phyloP scores from a whole-genome alignment of 2,888 invertebrate genomes.

The Pharmacophagus antenor region DNA sequence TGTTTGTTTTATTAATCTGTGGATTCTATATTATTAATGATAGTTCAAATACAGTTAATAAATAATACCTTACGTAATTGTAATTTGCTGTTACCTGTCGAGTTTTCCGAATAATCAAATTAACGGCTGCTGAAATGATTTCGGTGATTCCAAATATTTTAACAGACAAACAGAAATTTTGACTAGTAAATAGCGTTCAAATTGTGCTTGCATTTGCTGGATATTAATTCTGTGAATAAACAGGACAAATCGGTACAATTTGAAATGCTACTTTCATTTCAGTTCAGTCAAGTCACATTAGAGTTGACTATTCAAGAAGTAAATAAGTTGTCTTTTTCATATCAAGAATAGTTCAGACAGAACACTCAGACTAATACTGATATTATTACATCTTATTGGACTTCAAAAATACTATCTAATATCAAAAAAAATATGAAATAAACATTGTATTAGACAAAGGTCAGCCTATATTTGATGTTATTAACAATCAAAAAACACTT shows the following conservation, averaged over 20 bases:
- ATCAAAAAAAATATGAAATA: neutral
- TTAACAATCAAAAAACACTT: no score
- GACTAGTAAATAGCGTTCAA: constrained; percentile 69
- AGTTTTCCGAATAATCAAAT: constrained; percentile 63
- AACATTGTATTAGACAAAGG: neutral
- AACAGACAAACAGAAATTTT: constrained; percentile 77
- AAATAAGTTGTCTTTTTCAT: neutral
- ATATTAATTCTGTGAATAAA: constrained; percentile 74
- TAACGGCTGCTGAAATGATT: constrained; percentile 72
- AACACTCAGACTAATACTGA: neutral
- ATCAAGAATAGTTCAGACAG: neutral
- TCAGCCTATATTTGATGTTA: neutral
- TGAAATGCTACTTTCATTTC: constrained; percentile 47
- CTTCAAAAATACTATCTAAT: neutral
- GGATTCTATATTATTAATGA: constrained; percentile 2
- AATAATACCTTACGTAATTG: constrained; percentile 43
- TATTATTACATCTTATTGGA: neutral
- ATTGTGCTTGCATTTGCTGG: constrained; percentile 72
- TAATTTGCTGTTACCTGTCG: constrained; percentile 53
- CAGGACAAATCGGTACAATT: constrained; percentile 57
- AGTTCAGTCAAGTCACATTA: constrained; percentile 33
- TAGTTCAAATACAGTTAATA: constrained; percentile 35
- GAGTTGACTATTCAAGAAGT: neutral
- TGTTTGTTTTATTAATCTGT: neutral
- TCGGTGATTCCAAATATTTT: constrained; percentile 76